Percentiles rank a stretch among this genome's conserved stretches.
phyloP scores from a whole-genome alignment of 2,113 vertebrate species.

The Pardalotus punctatus region DNA sequence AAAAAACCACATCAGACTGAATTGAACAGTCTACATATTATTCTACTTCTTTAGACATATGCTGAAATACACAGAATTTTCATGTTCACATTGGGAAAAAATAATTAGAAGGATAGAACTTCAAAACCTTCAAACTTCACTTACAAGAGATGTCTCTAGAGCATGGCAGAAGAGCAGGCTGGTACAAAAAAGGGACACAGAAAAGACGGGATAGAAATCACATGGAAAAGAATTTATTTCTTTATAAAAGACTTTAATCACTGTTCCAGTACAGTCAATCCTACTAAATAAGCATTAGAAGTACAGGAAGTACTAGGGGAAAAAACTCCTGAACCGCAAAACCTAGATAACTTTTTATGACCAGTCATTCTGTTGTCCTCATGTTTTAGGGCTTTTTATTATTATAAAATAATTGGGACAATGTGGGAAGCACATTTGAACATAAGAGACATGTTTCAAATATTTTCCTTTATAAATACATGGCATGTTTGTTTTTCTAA shows the following conservation, averaged over 20 bases:
- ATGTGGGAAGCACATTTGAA: background rate
- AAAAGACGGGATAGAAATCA: background rate
- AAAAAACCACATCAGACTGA: background rate
- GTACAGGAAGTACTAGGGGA: background rate
- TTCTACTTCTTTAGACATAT: background rate
- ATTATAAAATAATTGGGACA: background rate
- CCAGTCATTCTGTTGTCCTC: background rate
- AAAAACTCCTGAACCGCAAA: background rate
- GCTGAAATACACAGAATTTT: background rate
- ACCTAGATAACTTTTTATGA: background rate
- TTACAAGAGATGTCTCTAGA: background rate
- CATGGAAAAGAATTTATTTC: background rate
- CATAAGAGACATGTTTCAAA: background rate
- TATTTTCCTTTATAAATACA: background rate
- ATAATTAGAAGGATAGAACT: background rate
- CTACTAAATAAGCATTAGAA: background rate
- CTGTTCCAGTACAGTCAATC: background rate
- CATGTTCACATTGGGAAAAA: background rate
- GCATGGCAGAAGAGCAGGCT: background rate
- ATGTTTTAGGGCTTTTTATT: background rate
- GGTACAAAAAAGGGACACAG: background rate
- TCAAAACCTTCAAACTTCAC: background rate
- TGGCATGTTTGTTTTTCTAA: background rate
- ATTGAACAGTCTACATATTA: background rate
- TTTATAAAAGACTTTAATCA: background rate